Percentiles rank a stretch among this genome's conserved stretches.
Evolutionary conservation across 2,797 vertebrate species (phyloP).

Genomic region (Catostomus latipinnis): DNA sequence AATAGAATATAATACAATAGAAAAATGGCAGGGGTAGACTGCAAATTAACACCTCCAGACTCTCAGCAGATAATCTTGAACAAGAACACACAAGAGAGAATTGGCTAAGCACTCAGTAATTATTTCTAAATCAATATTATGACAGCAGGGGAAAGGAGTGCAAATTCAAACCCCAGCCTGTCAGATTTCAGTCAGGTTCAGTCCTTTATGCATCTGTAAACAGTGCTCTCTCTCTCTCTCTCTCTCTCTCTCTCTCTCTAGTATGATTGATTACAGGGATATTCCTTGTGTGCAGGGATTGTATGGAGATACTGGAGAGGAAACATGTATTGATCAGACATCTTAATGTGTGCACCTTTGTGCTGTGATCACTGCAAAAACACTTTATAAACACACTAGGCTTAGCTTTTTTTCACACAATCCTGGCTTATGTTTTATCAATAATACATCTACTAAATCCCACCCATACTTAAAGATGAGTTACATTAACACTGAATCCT

Average conservation of each 20-base stretch:
- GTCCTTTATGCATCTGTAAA: slow-evolving; percentile 51
- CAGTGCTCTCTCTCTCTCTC: background rate
- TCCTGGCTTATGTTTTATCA: slow-evolving; percentile 26
- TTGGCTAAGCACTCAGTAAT: slow-evolving; percentile 60
- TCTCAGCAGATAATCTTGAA: slow-evolving; percentile 13
- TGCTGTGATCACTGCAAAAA: slow-evolving; percentile 32
- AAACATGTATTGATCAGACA: slow-evolving; percentile 41
- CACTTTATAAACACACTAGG: slow-evolving; percentile 30
- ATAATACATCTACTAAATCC: slow-evolving; percentile 38
- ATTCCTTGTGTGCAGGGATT: slow-evolving; percentile 3
- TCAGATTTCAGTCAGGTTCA: slow-evolving; percentile 51
- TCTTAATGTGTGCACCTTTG: slow-evolving; percentile 24
- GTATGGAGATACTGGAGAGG: slow-evolving; percentile 43
- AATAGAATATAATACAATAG: background rate
- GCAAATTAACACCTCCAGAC: background rate
- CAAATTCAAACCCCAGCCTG: slow-evolving; percentile 56
- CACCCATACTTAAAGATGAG: slow-evolving; percentile 21
- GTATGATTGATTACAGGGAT: slow-evolving; percentile 35
- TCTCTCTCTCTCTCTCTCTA: slow-evolving; percentile 8
- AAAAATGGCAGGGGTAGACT: background rate
- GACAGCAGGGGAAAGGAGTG: slow-evolving; percentile 49
- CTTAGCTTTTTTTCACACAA: slow-evolving; percentile 36
- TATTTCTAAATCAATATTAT: slow-evolving; percentile 68
- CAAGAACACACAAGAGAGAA: slow-evolving; percentile 52
- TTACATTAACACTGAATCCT: slow-evolving; percentile 5